Percentiles rank a stretch among this genome's conserved stretches.
These are phyloP conservation scores for Cottoperca gobio DNA, from an alignment of 2,797 vertebrate genomes.

Conservation along the genomic window DNA sequence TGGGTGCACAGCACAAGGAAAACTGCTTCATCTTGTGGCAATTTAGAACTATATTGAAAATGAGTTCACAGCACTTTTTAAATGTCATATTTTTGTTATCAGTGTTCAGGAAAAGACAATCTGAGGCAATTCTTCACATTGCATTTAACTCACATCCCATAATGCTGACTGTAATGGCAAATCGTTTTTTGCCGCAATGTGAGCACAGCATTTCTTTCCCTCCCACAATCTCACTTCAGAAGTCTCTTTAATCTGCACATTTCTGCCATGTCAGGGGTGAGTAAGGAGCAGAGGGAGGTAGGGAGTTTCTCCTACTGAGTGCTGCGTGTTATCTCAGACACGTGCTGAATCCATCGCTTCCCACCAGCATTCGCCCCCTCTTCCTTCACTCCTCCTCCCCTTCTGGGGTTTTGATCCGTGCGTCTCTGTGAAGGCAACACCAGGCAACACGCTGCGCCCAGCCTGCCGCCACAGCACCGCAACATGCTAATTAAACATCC, in stretches of 20 bases:
- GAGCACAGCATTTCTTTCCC: conserved; percentile 15
- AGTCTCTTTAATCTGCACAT: conserved; percentile 66
- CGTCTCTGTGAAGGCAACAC: conserved; percentile 47
- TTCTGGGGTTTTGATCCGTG: conserved; percentile 61
- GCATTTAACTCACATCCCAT: conserved; percentile 37
- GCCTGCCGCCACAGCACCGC: conserved; percentile 41
- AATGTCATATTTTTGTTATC: background rate
- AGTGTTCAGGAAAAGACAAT: background rate
- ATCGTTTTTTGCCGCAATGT: conserved; percentile 13
- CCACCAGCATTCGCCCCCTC: conserved; percentile 1
- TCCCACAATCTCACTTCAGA: conserved; percentile 47
- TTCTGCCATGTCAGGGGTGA: conserved; percentile 73
- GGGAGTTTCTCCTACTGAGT: conserved; percentile 55
- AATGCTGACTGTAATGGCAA: conserved; percentile 33
- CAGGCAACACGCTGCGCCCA: conserved; percentile 41
- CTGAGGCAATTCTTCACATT: conserved; percentile 8
- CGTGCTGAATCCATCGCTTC: conserved; percentile 34
- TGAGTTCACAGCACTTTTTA: background rate
- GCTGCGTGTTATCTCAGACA: conserved; percentile 57
- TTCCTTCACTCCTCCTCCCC: conserved; percentile 34
- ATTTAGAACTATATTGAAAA: background rate
- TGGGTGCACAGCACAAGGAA: background rate
- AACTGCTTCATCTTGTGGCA: background rate
- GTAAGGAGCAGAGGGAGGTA: conserved; percentile 53
- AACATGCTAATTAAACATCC: conserved; percentile 72